phyloP scores from a whole-genome alignment of 2,113 vertebrate genomes.

The Chinchilla lanigera region DNA sequence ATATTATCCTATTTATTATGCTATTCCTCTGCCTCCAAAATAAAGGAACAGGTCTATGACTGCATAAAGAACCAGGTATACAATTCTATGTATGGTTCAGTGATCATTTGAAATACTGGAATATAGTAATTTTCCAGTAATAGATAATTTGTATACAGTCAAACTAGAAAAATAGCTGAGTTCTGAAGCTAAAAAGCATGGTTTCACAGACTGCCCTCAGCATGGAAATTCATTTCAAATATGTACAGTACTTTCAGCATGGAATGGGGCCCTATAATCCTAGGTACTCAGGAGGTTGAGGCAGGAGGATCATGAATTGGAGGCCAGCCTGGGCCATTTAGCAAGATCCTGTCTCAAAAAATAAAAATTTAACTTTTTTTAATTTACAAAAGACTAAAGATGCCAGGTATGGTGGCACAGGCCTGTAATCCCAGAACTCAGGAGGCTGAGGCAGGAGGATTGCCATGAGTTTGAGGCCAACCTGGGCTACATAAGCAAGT shows the following conservation, averaged over 20 bases:
- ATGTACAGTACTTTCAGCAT: neutral
- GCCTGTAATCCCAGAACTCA: neutral
- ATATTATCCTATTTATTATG: neutral
- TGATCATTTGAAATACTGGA: neutral
- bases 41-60: constrained; percentile 20
- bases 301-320: neutral
- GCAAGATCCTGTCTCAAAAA: neutral
- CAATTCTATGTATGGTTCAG: neutral
- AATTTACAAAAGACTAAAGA: neutral
- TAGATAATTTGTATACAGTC: constrained; percentile 31
- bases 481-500: neutral
- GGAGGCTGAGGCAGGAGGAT: neutral
- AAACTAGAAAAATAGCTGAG: neutral
- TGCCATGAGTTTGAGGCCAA: neutral
- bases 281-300: neutral
- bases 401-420: neutral
- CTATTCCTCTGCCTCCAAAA: constrained; percentile 45
- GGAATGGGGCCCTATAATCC: neutral
- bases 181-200: neutral
- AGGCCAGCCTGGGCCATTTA: neutral
- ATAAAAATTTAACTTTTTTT: neutral
- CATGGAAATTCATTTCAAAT: neutral
- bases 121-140: neutral
- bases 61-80: constrained; percentile 33
- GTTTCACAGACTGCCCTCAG: constrained; percentile 32